phyloP scores from a whole-genome alignment of 1,140 invertebrate species.

The Drosophila subpulchrella region DNA sequence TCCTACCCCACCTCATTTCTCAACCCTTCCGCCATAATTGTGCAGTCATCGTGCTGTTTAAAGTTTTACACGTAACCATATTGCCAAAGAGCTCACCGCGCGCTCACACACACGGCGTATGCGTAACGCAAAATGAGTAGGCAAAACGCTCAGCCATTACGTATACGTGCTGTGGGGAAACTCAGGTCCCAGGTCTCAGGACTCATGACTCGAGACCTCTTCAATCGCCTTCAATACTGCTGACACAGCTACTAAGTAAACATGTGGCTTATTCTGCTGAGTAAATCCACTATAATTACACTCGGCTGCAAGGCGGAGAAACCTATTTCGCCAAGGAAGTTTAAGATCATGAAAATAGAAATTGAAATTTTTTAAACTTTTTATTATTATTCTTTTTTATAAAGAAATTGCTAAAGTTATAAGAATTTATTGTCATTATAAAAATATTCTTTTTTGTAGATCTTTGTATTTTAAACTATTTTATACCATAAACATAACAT shows the following conservation, averaged over 20 bases:
- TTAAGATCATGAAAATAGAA: not conserved
- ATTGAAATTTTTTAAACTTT: too few species aligned
- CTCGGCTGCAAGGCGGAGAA: conserved; percentile 6
- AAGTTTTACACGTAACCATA: conserved; percentile 66
- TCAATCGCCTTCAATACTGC: conserved; percentile 39
- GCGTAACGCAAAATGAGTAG: conserved; percentile 68
- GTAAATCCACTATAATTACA: conserved; percentile 54
- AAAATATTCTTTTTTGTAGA: too few species aligned
- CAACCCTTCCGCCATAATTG: conserved; percentile 54
- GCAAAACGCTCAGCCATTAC: conserved; percentile 47
- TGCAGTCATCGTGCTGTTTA: conserved; percentile 71
- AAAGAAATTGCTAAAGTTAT: too few species aligned
- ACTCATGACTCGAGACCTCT: conserved; percentile 9
- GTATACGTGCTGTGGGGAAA: conserved; percentile 43
- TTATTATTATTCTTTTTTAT: too few species aligned
- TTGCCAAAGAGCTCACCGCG: conserved; percentile 29
- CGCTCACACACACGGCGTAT: conserved; percentile 53
- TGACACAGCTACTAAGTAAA: conserved; percentile 56
- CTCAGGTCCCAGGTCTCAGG: not conserved
- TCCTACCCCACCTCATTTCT: not conserved
- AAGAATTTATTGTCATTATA: too few species aligned
- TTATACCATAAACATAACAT: too few species aligned
- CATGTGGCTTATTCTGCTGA: conserved; percentile 41
- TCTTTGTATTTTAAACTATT: too few species aligned
- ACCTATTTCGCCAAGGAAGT: not conserved